These are phyloP conservation scores for Trichopoda pennipes DNA, from an alignment of 2,888 invertebrate species.

Conservation along the genomic window DNA sequence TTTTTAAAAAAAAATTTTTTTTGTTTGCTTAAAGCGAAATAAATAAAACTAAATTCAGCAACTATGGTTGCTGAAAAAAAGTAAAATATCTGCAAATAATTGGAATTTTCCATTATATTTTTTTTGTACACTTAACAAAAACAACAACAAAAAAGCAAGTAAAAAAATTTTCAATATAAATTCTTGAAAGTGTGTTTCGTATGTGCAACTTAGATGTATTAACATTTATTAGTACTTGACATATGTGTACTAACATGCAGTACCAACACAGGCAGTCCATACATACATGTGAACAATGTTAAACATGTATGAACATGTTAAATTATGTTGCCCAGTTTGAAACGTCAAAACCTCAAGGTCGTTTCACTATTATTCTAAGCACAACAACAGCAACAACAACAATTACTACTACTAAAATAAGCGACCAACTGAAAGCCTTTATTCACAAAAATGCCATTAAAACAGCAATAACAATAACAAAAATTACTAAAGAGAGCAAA, in stretches of 20 bases:
- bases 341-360: slow-evolving; percentile 69
- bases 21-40: too few relatives aligned
- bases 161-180: neutral
- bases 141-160: slow-evolving; percentile 14
- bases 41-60: too few relatives aligned
- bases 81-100: slow-evolving; percentile 59
- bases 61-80: neutral
- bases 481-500: slow-evolving; percentile 40
- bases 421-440: slow-evolving; percentile 21
- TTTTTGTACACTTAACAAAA: slow-evolving; percentile 39
- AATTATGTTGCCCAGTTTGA: slow-evolving; percentile 65
- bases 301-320: slow-evolving; percentile 55
- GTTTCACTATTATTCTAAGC: slow-evolving; percentile 65
- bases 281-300: slow-evolving; percentile 5
- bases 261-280: slow-evolving; percentile 20
- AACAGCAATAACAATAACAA: slow-evolving; percentile 39
- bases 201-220: slow-evolving; percentile 10
- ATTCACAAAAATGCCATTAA: slow-evolving; percentile 49
- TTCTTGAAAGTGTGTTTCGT: neutral
- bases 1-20: too few relatives aligned
- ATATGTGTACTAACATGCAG: slow-evolving; percentile 24
- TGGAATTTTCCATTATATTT: slow-evolving; percentile 66
- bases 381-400: slow-evolving; percentile 12
- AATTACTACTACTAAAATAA: neutral
- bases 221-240: slow-evolving; percentile 18